Evolutionary conservation across 2,797 vertebrate species (phyloP).

Genomic region (Enteromius unitaeniatus): DNA sequence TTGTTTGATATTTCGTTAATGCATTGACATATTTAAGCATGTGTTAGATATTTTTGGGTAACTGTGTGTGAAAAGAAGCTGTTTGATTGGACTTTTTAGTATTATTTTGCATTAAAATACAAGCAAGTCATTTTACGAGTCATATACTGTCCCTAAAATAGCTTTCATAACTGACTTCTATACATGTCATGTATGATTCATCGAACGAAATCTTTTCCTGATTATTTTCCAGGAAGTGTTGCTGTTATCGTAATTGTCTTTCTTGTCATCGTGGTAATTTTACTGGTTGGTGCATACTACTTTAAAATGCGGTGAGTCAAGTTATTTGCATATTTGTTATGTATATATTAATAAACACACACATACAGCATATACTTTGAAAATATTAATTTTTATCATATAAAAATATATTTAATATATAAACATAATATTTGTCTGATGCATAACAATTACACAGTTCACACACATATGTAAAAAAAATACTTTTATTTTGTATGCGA

Average conservation of each 20-base stretch:
- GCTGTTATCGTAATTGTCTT: slow-evolving; percentile 62
- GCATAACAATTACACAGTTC: no score
- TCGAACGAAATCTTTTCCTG: slow-evolving; percentile 8
- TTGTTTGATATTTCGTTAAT: neutral
- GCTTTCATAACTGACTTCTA: neutral
- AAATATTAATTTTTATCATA: no score
- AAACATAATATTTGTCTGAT: no score
- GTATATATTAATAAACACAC: no score
- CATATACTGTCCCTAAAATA: neutral
- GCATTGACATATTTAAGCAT: neutral
- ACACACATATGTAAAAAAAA: no score
- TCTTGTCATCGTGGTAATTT: slow-evolving; percentile 54
- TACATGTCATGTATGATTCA: neutral
- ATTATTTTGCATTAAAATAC: no score
- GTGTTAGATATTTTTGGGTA: neutral
- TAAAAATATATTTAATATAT: no score
- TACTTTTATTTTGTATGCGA: no score
- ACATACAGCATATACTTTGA: no score
- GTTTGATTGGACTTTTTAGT: neutral
- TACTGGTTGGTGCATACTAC: slow-evolving; percentile 66
- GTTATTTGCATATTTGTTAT: neutral
- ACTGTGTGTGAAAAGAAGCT: neutral
- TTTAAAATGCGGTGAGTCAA: slow-evolving; percentile 69
- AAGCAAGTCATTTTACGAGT: neutral
- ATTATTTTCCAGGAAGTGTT: slow-evolving; percentile 62